These are phyloP conservation scores for Oriolus oriolus DNA, from an alignment of 2,113 vertebrate genomes.

Conservation along the genomic window DNA sequence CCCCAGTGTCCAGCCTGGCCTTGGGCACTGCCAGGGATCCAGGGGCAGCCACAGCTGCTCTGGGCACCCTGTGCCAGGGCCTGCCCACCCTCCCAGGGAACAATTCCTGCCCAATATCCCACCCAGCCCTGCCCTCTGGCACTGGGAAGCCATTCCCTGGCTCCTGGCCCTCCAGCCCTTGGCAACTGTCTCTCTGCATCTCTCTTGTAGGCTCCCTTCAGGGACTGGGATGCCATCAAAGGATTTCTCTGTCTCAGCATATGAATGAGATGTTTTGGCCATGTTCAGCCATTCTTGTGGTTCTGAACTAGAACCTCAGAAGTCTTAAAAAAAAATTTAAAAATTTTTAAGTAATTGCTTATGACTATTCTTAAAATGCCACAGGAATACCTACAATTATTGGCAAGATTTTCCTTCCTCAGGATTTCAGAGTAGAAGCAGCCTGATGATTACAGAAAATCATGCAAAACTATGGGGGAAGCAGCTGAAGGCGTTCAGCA, in stretches of 20 bases:
- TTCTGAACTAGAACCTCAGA: background rate
- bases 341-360: background rate
- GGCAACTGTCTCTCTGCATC: background rate
- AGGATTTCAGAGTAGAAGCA: background rate
- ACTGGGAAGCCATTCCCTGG: background rate
- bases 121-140: background rate
- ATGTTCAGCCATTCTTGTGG: background rate
- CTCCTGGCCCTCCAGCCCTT: fast-evolving
- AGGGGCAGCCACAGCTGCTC: background rate
- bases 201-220: background rate
- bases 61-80: background rate
- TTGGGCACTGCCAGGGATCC: background rate
- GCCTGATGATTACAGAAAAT: background rate
- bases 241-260: background rate
- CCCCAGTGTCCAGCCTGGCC: background rate
- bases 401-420: background rate
- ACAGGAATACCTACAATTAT: background rate
- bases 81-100: too few relatives aligned
- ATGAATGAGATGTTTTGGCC: background rate
- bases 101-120: background rate
- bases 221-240: background rate
- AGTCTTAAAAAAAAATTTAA: background rate
- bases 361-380: background rate
- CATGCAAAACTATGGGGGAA: background rate
- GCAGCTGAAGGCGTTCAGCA: background rate